Evolutionary conservation across 1,140 invertebrate genomes (phyloP), one percentile per base, ranked within the genome.

Genomic region (Papilio polytes): DNA sequence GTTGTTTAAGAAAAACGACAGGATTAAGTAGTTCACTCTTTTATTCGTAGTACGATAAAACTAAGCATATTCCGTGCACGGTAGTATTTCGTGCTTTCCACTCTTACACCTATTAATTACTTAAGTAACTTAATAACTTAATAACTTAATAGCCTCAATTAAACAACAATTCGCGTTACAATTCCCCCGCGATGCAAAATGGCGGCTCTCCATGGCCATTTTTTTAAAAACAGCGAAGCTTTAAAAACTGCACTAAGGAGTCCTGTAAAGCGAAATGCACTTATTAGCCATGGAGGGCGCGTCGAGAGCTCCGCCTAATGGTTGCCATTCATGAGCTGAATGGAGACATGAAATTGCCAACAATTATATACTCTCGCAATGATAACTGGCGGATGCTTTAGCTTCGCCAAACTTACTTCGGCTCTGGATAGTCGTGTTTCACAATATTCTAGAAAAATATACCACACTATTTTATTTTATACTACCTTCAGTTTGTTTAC

Each of bases 281-380:
- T 94, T 94, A 94, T 94, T 94, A 94, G 92, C 90, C 85, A 86
- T 88, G 87, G 87, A 90, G 90, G 90, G 92, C 88, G 88, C 89
- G 83, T 82, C 86, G 90, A 92, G 90, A 89, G 92, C 87, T 89
- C 85, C 79, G 91, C 87, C 93, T 94, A 94, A 94, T 94, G 92
- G 92, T 90, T 92, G 86, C 89, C 87, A 93, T 94, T 94, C 92
- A 94, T 85, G 84, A 83, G 85, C 84, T 94, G 92, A 94, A 94
- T 94, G 88, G 92, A 90, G 86, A 91, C 89, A 91, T 86, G 83
- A 92, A 93, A 94, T 94, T 94, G 90, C 92, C 91, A 93, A 93
- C 93, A 94, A 94, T 94, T 94, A 94, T 93, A 94, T 92, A 92
- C 93, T 94, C 91, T 88, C 84, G 90, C 89, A 93, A 94, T 94